These are phyloP conservation scores for Rhorus exstirpatorius DNA, from an alignment of 2,888 invertebrate species.

Conservation along the genomic window DNA sequence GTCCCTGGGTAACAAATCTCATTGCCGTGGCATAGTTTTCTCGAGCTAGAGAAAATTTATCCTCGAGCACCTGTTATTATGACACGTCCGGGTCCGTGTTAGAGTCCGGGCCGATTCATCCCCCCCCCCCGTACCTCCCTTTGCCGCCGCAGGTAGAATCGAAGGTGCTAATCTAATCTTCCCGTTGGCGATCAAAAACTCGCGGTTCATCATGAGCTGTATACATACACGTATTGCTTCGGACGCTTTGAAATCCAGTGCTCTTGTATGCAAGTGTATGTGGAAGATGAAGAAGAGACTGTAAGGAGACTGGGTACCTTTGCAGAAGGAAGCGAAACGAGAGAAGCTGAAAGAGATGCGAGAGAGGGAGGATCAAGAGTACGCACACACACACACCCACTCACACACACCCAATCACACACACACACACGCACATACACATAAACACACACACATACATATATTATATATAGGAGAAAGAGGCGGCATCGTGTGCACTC, in stretches of 20 bases:
- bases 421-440: not conserved
- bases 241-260: not conserved
- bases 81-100: slow-evolving; percentile 71
- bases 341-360: slow-evolving; percentile 36
- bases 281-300: not conserved
- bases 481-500: slow-evolving; percentile 1
- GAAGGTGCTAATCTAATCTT: slow-evolving; percentile 82
- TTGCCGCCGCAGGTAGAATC: slow-evolving; percentile 65
- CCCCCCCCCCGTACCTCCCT: slow-evolving; percentile 11
- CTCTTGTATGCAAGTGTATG: not conserved
- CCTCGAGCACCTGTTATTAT: slow-evolving; percentile 75
- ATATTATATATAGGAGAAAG: not conserved
- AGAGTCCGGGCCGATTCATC: slow-evolving; percentile 19
- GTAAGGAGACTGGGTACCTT: not conserved
- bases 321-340: slow-evolving; percentile 4
- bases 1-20: slow-evolving; percentile 11
- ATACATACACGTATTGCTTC: not conserved
- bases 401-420: too few species aligned
- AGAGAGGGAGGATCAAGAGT: slow-evolving; percentile 46
- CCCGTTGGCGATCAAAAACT: slow-evolving; percentile 79
- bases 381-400: too few species aligned
- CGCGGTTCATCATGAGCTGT: slow-evolving; percentile 41
- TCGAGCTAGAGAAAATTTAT: slow-evolving; percentile 45
- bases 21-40: slow-evolving; percentile 47
- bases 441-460: not conserved